phyloP scores from a whole-genome alignment of 23 tunicate species.

The Aplidium turbinatum region DNA sequence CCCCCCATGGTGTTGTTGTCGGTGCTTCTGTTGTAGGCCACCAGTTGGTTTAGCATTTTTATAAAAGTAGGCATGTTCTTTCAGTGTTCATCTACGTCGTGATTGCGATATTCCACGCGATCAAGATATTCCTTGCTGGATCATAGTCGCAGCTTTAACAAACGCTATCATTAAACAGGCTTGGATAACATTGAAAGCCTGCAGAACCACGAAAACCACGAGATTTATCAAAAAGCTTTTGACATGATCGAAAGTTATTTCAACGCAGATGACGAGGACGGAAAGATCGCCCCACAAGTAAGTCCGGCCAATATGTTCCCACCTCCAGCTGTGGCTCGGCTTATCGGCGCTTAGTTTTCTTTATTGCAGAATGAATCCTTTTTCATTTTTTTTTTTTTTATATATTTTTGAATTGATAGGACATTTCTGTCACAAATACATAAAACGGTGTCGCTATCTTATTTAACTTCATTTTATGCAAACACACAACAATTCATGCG shows the following conservation, averaged over 20 bases:
- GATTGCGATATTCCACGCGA: too few species aligned
- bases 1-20: too few species aligned
- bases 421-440: background rate
- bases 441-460: too few species aligned
- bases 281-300: slow-evolving; percentile 43
- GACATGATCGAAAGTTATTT: slow-evolving; percentile 77
- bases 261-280: slow-evolving; percentile 70
- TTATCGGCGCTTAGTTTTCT: background rate
- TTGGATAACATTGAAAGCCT: slow-evolving; percentile 81
- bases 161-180: slow-evolving; percentile 22
- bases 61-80: too few species aligned
- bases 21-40: too few species aligned
- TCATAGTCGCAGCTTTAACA: too few species aligned
- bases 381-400: background rate
- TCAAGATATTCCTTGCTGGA: too few species aligned
- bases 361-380: background rate
- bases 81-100: too few species aligned
- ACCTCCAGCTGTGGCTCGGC: background rate
- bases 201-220: slow-evolving; percentile 75
- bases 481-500: too few species aligned
- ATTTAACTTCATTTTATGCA: too few species aligned
- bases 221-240: slow-evolving; percentile 79
- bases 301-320: background rate
- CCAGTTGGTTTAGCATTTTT: too few species aligned
- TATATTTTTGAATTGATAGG: background rate